A percentile compares a stretch with the other conserved stretches of the same genome.
phyloP scores from a whole-genome alignment of 1,140 invertebrate species.

The Polypedilum vanderplanki region DNA sequence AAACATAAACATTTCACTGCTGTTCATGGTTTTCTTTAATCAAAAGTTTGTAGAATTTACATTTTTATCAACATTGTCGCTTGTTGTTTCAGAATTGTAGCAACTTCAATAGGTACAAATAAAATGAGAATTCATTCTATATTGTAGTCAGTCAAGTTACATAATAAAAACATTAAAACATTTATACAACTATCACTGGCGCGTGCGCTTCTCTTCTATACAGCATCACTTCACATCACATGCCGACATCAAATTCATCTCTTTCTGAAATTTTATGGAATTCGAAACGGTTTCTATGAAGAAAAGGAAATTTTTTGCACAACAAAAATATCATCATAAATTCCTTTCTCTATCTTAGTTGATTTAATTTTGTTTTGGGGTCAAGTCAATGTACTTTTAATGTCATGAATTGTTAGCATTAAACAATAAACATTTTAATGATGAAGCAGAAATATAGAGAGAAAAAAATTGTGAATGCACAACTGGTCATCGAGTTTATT shows the following conservation, averaged over 20 bases:
- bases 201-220: not conserved
- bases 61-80: not conserved
- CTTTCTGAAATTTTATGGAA: conserved; percentile 11
- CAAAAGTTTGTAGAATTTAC: not conserved
- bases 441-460: not conserved
- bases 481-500: not conserved
- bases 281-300: not conserved
- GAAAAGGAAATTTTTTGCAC: not conserved
- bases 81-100: no score
- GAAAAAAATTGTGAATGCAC: conserved; percentile 5
- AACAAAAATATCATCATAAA: conserved; percentile 16
- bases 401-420: conserved; percentile 15
- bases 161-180: conserved; percentile 28
- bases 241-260: not conserved
- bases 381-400: conserved; percentile 27
- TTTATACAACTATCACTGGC: conserved; percentile 18
- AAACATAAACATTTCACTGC: no score
- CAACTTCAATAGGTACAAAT: no score
- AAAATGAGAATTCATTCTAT: no score
- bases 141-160: not conserved
- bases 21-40: not conserved
- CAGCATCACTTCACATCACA: not conserved
- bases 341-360: not conserved
- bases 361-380: not conserved
- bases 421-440: not conserved